Percentiles rank a stretch among this genome's conserved stretches.
Conservation (phyloP, 2,888 invertebrate genomes). For the Drosophila multiciliata region DNA sequence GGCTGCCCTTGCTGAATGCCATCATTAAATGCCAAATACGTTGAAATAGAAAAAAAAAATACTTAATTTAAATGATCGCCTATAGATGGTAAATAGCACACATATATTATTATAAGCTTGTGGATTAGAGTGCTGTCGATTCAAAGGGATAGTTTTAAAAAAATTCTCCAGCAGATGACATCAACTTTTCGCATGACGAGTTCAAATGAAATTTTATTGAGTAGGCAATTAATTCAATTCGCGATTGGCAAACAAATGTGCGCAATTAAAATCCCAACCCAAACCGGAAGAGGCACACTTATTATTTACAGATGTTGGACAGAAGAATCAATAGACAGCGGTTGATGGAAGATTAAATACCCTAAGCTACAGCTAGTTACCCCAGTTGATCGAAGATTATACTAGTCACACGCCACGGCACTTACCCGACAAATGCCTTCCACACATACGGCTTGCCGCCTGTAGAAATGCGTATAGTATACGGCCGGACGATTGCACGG, state of each 20-base stretch:
- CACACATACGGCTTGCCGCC: conserved; percentile 90
- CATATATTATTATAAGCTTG: not conserved
- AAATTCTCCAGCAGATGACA: conserved; percentile 28
- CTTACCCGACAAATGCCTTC: conserved; percentile 93
- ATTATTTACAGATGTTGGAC: conserved; percentile 51
- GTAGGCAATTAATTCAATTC: conserved; percentile 41
- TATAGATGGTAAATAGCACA: conserved; percentile 4
- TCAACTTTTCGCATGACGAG: conserved; percentile 36
- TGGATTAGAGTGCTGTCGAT: not conserved
- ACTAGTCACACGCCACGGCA: conserved; percentile 34
- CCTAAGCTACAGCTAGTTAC: not conserved
- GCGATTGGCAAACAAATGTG: conserved; percentile 37
- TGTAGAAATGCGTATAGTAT: conserved; percentile 85
- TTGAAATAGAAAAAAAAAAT: not conserved
- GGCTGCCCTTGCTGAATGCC: conserved; percentile 42
- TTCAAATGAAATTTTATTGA: conserved; percentile 48
- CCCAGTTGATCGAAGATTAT: not conserved
- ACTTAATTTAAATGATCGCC: conserved; percentile 18
- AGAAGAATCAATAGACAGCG: not conserved
- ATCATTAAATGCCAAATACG: conserved; percentile 43
- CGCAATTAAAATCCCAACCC: conserved; percentile 48
- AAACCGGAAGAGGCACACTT: conserved; percentile 46
- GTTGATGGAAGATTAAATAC: conserved; percentile 1
- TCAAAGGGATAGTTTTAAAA: conserved; percentile 6
- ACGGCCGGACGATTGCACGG: conserved; percentile 88